Conservation (phyloP, 2,797 vertebrate genomes). For the Labeo calbasu region DNA sequence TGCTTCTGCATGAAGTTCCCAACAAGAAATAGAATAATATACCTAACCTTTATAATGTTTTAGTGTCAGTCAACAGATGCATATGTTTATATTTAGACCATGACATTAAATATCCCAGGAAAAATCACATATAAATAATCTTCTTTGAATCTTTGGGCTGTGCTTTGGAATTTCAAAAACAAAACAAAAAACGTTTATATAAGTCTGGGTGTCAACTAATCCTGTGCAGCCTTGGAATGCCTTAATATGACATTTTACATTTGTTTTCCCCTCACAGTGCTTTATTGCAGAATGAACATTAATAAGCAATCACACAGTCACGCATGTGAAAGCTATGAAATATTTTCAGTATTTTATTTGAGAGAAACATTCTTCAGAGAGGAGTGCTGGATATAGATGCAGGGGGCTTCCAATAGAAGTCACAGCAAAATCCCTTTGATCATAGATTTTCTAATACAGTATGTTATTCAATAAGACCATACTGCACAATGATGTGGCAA, state of each 20-base stretch:
- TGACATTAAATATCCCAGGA: not conserved
- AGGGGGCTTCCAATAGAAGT: not conserved
- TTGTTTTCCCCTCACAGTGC: not conserved
- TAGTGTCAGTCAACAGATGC: not conserved
- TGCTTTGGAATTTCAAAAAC: not conserved
- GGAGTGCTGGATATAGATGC: no score
- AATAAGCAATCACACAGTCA: not conserved
- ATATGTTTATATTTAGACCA: not conserved
- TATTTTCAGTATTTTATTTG: not conserved
- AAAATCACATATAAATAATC: not conserved
- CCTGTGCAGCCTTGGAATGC: not conserved
- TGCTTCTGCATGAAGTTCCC: no score
- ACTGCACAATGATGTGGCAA: not conserved
- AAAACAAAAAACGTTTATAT: not conserved
- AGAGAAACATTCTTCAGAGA: not conserved
- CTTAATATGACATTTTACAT: not conserved
- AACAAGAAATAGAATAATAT: no score
- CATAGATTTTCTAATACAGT: not conserved
- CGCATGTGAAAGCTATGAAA: not conserved
- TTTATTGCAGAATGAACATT: not conserved
- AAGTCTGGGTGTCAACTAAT: not conserved
- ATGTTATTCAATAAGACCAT: not conserved
- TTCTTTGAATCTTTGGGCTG: not conserved
- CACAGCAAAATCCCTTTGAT: not conserved
- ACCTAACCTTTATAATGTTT: no score